Base-by-base conservation (phyloP, 2,888 invertebrate species). In the Dicyrtoma fusca region DNA sequence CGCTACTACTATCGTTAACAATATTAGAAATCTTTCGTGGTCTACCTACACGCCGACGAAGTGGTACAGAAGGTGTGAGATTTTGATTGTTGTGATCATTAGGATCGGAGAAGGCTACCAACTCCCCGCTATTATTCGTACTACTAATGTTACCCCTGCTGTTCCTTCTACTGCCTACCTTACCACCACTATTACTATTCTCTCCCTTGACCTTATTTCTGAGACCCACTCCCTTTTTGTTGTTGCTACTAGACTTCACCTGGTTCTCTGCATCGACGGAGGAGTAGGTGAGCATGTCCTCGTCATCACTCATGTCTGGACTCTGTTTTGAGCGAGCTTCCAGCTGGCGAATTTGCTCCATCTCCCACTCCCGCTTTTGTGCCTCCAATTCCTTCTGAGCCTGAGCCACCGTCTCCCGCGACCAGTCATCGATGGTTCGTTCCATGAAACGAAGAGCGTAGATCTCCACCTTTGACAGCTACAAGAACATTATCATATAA, bases 361-460 rank as follows among this genome's bases (percentile, higher is more conserved):
- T 87, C 84, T 94, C 94, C 94, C 94, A 94, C 82, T 92, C 92
- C 77, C 90, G 89, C 84, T 93, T 93, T 83, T 91, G 90, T 64
- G 90, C 88, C 82, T 92, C 92, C 64, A 94, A 89, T 83, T 93
- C 93, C 59, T 91, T 92, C 84, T 95, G 95, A 17, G 95, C 96
- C 51, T 91, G 91, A 14, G 91, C 90, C 47, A 94, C 83, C 81
- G 95, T 94, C 82, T 96, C 95, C 0, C 92, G 92, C 14, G 87
- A 86, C 82, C 88, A 88, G 17, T 91, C 90, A 21, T 90, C 89
- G 84, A 92, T 91, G 71, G 93, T 91, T 80, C 90, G 89, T 85
- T 98, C 98, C 81, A 97, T 91, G 82, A 94, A 91, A 23, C 89
- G 88, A 89, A 98, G 93, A 17, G 98, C 98, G 85, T 97, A 98